Percentiles rank a stretch among this genome's conserved stretches.
Conservation (phyloP, 2,888 invertebrate genomes). For the Hydrotaea cyrtoneurina region DNA sequence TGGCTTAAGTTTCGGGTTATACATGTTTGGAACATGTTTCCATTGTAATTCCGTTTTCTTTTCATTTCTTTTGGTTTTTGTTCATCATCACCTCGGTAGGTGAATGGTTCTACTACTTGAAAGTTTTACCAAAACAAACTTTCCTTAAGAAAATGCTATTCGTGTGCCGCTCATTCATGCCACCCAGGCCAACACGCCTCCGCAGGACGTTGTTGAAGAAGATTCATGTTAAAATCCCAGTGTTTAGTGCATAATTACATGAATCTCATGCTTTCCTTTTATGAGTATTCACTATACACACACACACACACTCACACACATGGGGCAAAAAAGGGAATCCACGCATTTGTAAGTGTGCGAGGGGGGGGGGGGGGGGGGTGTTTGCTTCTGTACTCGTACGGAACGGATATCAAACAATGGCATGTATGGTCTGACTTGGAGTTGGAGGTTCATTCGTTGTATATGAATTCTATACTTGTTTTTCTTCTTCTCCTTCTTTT, state of each 20-base stretch:
- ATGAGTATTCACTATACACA: constrained; percentile 42
- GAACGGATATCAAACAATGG: constrained; percentile 62
- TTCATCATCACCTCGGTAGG: constrained; percentile 13
- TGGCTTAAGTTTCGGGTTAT: constrained; percentile 58
- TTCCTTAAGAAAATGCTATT: constrained; percentile 52
- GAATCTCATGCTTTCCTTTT: constrained; percentile 41
- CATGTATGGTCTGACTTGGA: constrained; percentile 45
- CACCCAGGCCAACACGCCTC: too few species aligned
- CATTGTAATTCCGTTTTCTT: constrained; percentile 43
- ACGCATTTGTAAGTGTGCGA: constrained; percentile 3
- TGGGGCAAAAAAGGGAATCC: constrained; percentile 26
- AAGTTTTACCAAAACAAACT: constrained; percentile 56
- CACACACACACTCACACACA: constrained; percentile 55
- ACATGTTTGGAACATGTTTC: constrained; percentile 33
- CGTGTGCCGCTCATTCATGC: constrained; percentile 19
- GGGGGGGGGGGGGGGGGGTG: not conserved
- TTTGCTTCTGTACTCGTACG: constrained; percentile 35
- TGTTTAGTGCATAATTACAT: constrained; percentile 62
- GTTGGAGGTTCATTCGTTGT: constrained; percentile 39
- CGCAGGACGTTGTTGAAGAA: constrained; percentile 16
- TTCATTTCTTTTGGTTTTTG: not conserved
- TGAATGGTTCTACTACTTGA: constrained; percentile 59
- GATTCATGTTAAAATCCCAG: constrained; percentile 53
- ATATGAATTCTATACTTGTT: constrained; percentile 45
- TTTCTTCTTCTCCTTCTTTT: not conserved